These are phyloP conservation scores for Spinus pinus DNA, from an alignment of 2,797 vertebrate species.

Conservation along the genomic window DNA sequence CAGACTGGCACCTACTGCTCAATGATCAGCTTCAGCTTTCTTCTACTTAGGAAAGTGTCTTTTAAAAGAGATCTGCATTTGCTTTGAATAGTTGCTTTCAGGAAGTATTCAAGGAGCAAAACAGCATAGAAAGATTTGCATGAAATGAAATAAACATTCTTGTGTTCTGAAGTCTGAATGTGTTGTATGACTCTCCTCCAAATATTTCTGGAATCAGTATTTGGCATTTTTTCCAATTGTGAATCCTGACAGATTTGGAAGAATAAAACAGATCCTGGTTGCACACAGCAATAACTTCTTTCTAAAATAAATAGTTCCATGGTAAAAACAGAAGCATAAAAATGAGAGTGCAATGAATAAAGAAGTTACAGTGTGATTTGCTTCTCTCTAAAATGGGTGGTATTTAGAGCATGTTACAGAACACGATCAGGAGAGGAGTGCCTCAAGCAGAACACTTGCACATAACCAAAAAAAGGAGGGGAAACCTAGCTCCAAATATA, in stretches of 20 bases:
- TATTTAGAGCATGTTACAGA: neutral
- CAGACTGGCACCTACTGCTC: neutral
- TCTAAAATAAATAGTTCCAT: neutral
- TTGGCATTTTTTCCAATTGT: neutral
- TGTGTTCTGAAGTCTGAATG: neutral
- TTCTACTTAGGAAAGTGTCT: neutral
- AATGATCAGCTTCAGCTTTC: neutral
- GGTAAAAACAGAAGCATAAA: slow-evolving; percentile 8
- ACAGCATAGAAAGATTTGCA: neutral
- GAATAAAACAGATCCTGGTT: neutral
- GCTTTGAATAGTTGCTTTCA: neutral
- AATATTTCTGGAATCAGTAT: slow-evolving; percentile 6
- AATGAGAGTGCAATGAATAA: neutral
- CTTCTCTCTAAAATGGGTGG: neutral
- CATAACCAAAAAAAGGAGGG: neutral
- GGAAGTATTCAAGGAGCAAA: neutral
- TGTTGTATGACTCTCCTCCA: neutral
- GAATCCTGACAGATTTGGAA: slow-evolving; percentile 12
- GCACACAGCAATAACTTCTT: neutral
- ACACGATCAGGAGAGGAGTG: neutral
- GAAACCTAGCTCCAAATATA: neutral
- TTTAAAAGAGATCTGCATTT: neutral
- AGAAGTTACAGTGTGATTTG: neutral
- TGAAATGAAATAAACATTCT: slow-evolving; percentile 24
- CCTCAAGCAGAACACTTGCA: neutral